These are phyloP conservation scores for Apotomis betuletana DNA, from an alignment of 2,888 invertebrate species.

Conservation along the genomic window DNA sequence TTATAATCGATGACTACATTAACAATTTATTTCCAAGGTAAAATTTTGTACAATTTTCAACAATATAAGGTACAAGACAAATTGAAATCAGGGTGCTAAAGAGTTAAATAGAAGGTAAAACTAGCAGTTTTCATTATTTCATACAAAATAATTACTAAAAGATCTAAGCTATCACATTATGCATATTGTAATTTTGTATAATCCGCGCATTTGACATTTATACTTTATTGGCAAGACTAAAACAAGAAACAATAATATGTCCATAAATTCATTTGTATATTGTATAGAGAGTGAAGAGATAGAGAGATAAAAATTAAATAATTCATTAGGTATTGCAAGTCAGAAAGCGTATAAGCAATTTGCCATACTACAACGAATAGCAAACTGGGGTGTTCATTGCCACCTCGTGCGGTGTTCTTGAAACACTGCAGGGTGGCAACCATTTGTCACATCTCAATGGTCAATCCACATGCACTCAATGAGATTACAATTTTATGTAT, in stretches of 20 bases:
- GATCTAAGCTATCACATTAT: conserved; percentile 80
- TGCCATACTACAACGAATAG: conserved; percentile 78
- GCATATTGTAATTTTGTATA: conserved; percentile 69
- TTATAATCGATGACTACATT: conserved; percentile 66
- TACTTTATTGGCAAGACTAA: conserved; percentile 82
- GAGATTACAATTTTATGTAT: conserved; percentile 72
- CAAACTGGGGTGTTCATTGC: conserved; percentile 64
- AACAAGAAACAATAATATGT: conserved; percentile 64
- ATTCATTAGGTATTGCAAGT: conserved; percentile 58
- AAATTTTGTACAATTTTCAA: conserved; percentile 75
- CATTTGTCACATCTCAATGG: conserved; percentile 60
- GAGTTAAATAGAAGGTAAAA: conserved; percentile 61
- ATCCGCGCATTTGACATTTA: conserved; percentile 64
- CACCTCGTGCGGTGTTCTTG: conserved; percentile 74
- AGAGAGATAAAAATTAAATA: conserved; percentile 65
- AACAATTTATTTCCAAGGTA: conserved; percentile 63
- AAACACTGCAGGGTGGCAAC: conserved; percentile 75
- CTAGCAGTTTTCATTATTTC: conserved; percentile 60
- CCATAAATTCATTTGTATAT: conserved; percentile 69
- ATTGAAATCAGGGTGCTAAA: conserved; percentile 50
- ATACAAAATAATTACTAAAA: conserved; percentile 62
- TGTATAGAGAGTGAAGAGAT: conserved; percentile 78
- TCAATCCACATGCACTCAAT: conserved; percentile 71
- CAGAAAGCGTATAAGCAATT: conserved; percentile 68
- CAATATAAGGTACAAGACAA: conserved; percentile 54